Evolutionary conservation across 2,888 invertebrate species (phyloP).

Genomic region (Chymomyza amoena): DNA sequence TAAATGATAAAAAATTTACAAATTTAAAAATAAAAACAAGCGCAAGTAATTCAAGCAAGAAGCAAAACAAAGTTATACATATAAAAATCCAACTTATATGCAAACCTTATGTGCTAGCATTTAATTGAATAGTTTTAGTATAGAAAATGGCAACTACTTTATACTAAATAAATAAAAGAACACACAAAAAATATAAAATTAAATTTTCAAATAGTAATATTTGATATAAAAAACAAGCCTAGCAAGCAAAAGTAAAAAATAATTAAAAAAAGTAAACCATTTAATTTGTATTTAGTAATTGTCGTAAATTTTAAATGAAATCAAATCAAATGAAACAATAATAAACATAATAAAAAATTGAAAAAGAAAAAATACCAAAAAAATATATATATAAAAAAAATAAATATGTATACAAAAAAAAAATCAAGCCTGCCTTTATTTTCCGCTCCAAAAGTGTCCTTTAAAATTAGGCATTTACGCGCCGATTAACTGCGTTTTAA

Average conservation of each 20-base stretch:
- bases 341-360: conserved; percentile 41
- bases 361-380: conserved; percentile 14
- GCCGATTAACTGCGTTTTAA: conserved; percentile 41
- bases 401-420: conserved; percentile 28
- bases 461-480: conserved; percentile 17
- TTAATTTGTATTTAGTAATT: conserved; percentile 63
- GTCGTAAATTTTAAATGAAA: conserved; percentile 64
- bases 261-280: no score
- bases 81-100: conserved; percentile 22
- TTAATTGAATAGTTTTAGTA: conserved; percentile 69
- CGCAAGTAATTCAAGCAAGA: conserved; percentile 25
- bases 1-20: conserved; percentile 32
- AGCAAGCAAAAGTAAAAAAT: conserved; percentile 8
- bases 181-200: conserved; percentile 21
- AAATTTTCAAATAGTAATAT: conserved; percentile 24
- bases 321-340: conserved; percentile 45
- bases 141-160: conserved; percentile 67
- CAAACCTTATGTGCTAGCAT: conserved; percentile 63
- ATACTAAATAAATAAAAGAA: conserved; percentile 39
- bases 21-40: conserved; percentile 22
- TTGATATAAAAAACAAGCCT: conserved; percentile 20
- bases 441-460: not conserved
- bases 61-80: conserved; percentile 31
- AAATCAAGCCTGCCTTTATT: conserved; percentile 7
- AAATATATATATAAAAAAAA: conserved; percentile 28